These are phyloP conservation scores for Syrmaticus mikado DNA, from an alignment of 2,113 vertebrate genomes.

Conservation along the genomic window DNA sequence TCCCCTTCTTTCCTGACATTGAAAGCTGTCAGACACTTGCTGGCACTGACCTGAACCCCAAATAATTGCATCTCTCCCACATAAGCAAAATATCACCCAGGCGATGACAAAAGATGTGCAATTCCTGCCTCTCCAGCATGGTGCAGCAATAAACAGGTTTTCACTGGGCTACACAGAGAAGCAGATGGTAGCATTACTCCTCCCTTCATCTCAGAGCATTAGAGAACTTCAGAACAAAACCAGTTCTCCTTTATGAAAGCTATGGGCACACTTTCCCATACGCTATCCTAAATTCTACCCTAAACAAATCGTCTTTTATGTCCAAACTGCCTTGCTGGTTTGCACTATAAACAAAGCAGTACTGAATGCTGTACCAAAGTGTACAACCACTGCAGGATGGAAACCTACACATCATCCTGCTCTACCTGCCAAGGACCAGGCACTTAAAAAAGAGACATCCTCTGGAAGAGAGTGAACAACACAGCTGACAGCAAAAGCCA, in stretches of 20 bases:
- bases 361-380: not conserved
- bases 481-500: accelerated
- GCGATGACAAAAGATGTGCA: accelerated
- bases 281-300: not conserved
- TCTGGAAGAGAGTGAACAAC: not conserved
- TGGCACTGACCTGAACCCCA: not conserved
- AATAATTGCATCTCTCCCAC: not conserved
- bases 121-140: not conserved
- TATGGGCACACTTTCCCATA: not conserved
- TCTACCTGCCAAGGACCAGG: not conserved
- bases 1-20: not conserved
- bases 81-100: not conserved
- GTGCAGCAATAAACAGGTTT: accelerated
- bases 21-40: not conserved
- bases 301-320: not conserved
- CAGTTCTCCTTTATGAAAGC: not conserved
- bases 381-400: not conserved
- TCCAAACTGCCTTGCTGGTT: not conserved
- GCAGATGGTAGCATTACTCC: not conserved
- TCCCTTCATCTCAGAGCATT: not conserved
- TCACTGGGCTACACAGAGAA: not conserved
- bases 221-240: not conserved
- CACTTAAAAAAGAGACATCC: not conserved
- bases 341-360: accelerated
- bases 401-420: not conserved